Conservation (phyloP, 1,140 invertebrate species). For the Pectinophora gossypiella region DNA sequence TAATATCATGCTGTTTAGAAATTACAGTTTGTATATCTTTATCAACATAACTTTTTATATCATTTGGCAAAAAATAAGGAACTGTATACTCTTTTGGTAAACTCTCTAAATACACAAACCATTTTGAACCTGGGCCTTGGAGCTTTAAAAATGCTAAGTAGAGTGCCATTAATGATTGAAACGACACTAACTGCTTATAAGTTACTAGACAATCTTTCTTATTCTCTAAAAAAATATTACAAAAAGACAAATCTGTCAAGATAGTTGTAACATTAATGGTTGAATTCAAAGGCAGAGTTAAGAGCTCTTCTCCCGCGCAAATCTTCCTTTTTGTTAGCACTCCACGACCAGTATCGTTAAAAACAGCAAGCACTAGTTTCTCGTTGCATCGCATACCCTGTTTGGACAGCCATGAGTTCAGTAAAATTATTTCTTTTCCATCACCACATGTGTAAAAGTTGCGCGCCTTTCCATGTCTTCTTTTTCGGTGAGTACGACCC, state of each 20-base stretch:
- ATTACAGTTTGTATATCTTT: constrained; percentile 52
- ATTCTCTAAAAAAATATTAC: constrained; percentile 64
- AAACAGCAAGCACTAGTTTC: constrained; percentile 64
- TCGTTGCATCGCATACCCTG: constrained; percentile 57
- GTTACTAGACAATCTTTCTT: constrained; percentile 41
- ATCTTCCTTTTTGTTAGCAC: constrained; percentile 76
- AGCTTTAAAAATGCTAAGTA: constrained; percentile 77
- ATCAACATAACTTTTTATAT: constrained; percentile 52
- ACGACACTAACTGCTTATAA: constrained; percentile 48
- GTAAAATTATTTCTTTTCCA: constrained; percentile 47
- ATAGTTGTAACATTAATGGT: constrained; percentile 76
- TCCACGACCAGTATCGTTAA: constrained; percentile 77
- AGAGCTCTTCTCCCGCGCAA: constrained; percentile 68
- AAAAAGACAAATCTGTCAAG: constrained; percentile 61
- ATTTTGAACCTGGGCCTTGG: constrained; percentile 59
- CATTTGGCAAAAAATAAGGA: constrained; percentile 73
- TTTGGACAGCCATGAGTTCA: constrained; percentile 70
- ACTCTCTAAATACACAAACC: constrained; percentile 77
- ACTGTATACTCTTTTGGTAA: constrained; percentile 77
- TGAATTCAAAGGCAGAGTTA: constrained; percentile 76
- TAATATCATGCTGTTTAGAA: constrained; percentile 46
- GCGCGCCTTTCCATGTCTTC: constrained; percentile 49
- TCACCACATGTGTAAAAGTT: constrained; percentile 50
- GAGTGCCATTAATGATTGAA: constrained; percentile 76
- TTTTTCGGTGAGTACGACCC: constrained; percentile 73